Conservation (phyloP, 2,888 invertebrate genomes). For the Dysmachus trigonus region DNA sequence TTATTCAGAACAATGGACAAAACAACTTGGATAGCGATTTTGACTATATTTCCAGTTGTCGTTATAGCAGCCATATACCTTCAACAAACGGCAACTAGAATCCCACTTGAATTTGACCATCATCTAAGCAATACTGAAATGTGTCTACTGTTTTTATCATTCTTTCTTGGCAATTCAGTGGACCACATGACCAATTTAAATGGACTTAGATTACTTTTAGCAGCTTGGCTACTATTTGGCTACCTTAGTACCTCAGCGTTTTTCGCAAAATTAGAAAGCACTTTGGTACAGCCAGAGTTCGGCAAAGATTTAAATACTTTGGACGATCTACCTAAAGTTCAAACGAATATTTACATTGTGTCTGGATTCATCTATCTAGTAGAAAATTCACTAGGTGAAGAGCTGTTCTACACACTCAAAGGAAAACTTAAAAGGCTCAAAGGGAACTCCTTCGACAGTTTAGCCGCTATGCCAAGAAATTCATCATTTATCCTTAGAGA, state of each 20-base stretch:
- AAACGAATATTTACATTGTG: conserved; percentile 11
- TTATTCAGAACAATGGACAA: conserved; percentile 56
- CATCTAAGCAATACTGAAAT: conserved; percentile 43
- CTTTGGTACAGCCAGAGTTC: conserved; percentile 58
- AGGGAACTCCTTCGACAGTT: background rate
- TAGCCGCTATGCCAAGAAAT: background rate
- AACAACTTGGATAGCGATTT: conserved; percentile 54
- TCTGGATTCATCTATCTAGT: background rate
- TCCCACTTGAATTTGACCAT: background rate
- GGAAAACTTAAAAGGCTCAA: background rate
- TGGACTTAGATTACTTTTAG: conserved; percentile 56
- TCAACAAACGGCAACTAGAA: background rate
- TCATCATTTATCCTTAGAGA: conserved; percentile 56
- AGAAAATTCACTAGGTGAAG: background rate
- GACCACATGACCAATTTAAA: conserved; percentile 53
- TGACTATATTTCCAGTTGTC: conserved; percentile 52
- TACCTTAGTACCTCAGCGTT: conserved; percentile 58
- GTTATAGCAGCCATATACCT: conserved; percentile 12
- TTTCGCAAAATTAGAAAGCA: conserved; percentile 60
- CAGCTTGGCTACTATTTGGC: conserved; percentile 60
- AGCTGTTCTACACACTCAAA: background rate
- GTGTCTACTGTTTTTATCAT: conserved; percentile 56
- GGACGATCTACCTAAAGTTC: conserved; percentile 51
- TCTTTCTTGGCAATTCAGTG: conserved; percentile 57
- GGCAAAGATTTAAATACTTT: conserved; percentile 57